These are phyloP conservation scores for Takifugu ocellatus DNA, from an alignment of 2,797 vertebrate genomes.

Conservation along the genomic window DNA sequence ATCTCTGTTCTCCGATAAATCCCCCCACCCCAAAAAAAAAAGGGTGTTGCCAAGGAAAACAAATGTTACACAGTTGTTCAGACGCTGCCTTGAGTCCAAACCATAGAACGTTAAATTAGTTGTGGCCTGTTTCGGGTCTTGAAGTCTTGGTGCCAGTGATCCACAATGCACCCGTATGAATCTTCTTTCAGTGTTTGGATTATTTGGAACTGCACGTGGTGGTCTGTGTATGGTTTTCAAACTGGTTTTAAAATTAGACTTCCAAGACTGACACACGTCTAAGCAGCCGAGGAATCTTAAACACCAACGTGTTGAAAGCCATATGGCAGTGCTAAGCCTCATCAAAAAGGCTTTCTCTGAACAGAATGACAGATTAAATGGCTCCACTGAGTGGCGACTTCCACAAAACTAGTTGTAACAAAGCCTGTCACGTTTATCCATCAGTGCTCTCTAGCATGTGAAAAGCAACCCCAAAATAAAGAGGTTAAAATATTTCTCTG, in stretches of 20 bases:
- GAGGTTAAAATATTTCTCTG: neutral
- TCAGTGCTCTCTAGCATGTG: neutral
- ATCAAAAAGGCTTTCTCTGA: conserved; percentile 6
- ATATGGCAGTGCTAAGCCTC: conserved; percentile 26
- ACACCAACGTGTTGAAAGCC: conserved; percentile 53
- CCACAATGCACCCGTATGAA: no score
- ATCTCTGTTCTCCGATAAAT: conserved; percentile 47
- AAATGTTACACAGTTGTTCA: neutral
- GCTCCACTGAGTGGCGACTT: conserved; percentile 3
- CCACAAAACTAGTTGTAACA: neutral
- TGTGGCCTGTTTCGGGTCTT: no score
- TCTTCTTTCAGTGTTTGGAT: no score
- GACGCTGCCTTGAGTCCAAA: neutral
- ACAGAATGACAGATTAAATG: conserved; percentile 37
- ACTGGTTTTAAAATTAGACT: no score
- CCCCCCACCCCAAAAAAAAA: neutral
- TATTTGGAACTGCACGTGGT: no score
- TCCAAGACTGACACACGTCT: conserved; percentile 1
- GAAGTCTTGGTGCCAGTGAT: no score
- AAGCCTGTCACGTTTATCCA: no score
- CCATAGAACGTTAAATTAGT: neutral
- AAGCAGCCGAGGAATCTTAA: conserved; percentile 24
- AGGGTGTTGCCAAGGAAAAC: no score
- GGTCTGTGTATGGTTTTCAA: neutral
- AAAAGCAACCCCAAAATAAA: neutral